phyloP scores from a whole-genome alignment of 2,888 invertebrate species.

The Stenotaenia linearis region DNA sequence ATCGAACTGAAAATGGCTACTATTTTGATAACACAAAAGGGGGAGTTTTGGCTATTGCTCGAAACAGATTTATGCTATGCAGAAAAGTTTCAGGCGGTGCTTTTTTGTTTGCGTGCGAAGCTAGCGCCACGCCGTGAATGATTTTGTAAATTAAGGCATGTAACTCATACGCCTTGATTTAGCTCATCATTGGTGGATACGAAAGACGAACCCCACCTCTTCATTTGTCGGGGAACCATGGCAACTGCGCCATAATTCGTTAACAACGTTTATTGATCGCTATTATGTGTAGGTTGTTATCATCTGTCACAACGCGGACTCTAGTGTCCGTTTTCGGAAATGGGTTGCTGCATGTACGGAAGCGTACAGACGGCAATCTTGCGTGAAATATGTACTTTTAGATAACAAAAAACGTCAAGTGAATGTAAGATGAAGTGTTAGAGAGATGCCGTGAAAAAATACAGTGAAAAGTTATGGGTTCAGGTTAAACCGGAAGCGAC shows the following conservation, averaged over 20 bases:
- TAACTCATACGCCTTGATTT: neutral
- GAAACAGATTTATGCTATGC: neutral
- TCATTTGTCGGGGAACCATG: neutral
- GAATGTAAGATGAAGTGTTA: constrained; percentile 8
- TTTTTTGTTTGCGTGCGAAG: neutral
- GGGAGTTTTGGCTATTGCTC: neutral
- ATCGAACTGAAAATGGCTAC: neutral
- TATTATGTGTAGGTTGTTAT: constrained; percentile 2
- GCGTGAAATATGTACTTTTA: constrained; percentile 21
- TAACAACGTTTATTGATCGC: neutral
- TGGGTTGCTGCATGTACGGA: constrained; percentile 1
- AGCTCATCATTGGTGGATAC: constrained; percentile 15
- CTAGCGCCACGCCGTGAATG: neutral
- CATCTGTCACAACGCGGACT: constrained; percentile 2
- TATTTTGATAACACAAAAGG: neutral
- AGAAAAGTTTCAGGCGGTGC: constrained; percentile 13
- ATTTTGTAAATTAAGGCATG: neutral
- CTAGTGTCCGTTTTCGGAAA: constrained; percentile 26
- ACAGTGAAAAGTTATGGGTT: constrained; percentile 7
- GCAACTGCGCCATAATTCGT: neutral
- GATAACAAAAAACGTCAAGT: constrained; percentile 12
- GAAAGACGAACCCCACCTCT: neutral
- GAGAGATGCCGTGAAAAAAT: neutral
- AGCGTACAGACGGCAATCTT: constrained; percentile 7
- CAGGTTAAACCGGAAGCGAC: neutral